Evolutionary conservation across 2,113 vertebrate genomes (phyloP).

Genomic region (Sceloporus tristichus): DNA sequence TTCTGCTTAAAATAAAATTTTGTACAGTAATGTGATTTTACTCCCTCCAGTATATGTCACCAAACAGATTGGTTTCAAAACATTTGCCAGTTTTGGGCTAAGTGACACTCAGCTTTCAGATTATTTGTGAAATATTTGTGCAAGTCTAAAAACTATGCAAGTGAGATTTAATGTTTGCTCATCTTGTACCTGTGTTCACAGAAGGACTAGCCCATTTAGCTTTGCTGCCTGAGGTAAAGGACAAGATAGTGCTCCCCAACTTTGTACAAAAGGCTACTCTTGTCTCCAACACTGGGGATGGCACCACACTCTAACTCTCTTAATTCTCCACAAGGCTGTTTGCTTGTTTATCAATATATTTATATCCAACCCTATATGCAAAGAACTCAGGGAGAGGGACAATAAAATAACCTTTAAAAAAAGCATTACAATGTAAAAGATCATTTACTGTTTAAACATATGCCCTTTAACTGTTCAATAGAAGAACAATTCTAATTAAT

Average conservation of each 20-base stretch:
- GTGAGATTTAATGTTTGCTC: rapidly evolving
- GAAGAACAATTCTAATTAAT: too few relatives aligned
- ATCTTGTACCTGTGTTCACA: conserved; percentile 25
- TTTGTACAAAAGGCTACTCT: too few relatives aligned
- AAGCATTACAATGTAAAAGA: too few relatives aligned
- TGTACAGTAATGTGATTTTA: conserved; percentile 32
- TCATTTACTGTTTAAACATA: too few relatives aligned
- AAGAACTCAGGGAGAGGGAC: too few relatives aligned
- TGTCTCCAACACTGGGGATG: too few relatives aligned
- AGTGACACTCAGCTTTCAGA: neutral
- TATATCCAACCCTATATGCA: too few relatives aligned
- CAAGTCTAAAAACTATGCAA: conserved; percentile 22
- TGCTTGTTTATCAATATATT: too few relatives aligned
- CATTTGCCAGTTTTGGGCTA: conserved; percentile 36
- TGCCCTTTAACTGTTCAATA: too few relatives aligned
- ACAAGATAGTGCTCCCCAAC: neutral
- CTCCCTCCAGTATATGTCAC: conserved; percentile 49
- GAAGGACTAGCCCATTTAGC: neutral
- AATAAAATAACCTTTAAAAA: too few relatives aligned
- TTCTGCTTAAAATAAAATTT: conserved; percentile 46
- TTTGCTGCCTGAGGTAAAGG: neutral
- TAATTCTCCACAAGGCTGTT: too few relatives aligned
- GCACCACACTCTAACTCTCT: too few relatives aligned
- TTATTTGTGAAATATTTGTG: conserved; percentile 30
- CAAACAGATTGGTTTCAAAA: conserved; percentile 32